Base-by-base conservation (phyloP, 2,113 vertebrate genomes). In the Plestiodon gilberti region DNA sequence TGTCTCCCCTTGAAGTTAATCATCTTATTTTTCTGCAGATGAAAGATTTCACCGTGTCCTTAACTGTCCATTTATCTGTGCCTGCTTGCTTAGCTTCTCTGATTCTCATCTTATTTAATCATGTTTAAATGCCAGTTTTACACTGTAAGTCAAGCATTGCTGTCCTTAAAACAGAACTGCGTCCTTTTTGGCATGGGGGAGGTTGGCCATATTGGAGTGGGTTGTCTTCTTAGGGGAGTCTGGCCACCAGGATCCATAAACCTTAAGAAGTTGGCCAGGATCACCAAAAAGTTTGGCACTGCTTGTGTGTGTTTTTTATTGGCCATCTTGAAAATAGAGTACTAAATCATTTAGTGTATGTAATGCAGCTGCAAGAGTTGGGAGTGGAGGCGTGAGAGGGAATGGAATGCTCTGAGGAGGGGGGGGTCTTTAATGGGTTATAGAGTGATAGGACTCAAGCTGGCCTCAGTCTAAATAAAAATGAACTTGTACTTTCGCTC, bases 261-360 rank as follows among this genome's bases (percentile, higher is more conserved):
- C 87, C 33, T 80, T 82, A 48, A 79, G 67, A 81, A 87, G 86
- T 30, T 74, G 78, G 57, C 33, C 79, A 13, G 74, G 74, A 33
- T 20, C 0, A 1, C 57, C 84, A 38, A 85, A 25, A 91, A 88
- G 76, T 89, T 94, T 92, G 85, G 30, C 52, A 88, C 86, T 5
- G 0, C 57, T 22, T 22, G 33, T 40, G 20, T 83, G 65, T 43
- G 30, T 23, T 75, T 83, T 92, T 91, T 91, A 84, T 73, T 89
- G 90, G 25, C 52, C 22, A 40, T 90, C 91, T 94, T 90, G 88
- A 83, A 92, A 30, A 80, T 4, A 73, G 64, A 77, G 80, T 77
- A 55, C 90, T 90, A 71, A 82, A 81, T 88, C 84, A 52, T 73
- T 81, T 78, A 0, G 1, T 85, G 61, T 9, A 73, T 64, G 38